Evolutionary conservation across 2,113 vertebrate genomes (phyloP), one percentile per base, ranked within the genome.

Genomic region (Onychostoma macrolepis): DNA sequence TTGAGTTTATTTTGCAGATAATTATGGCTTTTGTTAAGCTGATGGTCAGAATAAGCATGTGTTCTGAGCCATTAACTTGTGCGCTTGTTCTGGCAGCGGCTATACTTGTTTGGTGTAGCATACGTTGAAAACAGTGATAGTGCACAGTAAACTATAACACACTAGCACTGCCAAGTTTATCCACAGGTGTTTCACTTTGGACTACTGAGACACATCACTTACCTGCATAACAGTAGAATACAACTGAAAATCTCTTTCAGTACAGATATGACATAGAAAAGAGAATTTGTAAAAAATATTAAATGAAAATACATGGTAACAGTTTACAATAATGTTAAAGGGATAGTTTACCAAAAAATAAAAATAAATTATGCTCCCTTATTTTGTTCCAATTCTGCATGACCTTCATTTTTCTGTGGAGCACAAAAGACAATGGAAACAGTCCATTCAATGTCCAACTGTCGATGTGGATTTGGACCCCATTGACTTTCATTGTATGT

Each of bases 1-100:
- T 90, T 74, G 48, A 90, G 91, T 93, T 94, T 89, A 94, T 94
- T 95, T 92, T 93, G 90, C 88, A 90, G 90, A 92, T 94, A 93
- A 95, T 95, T 94, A 91, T 89, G 91, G 92, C 90, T 90, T 94
- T 94, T 93, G 93, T 94, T 94, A 90, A 83, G 87, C 87, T n/a
- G 92, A 94, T 94, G 88, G 90, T 87, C 75, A 91, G 92, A 93
- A 94, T 95, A 94, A 94, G 92, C 91, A 79, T 33, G n/a, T 38
- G 92, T 93, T 94, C 90, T 91, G 85, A 94, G 90, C 90, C 92
- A 93, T 94, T 93, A 95, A 91, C 90, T 86, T 53, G 85, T 87
- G 33, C 90, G 93, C 91, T 93, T 93, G 90, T 92, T 92, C 91
- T 93, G 93, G 94, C 92, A 93, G 33, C 30, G 56, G 28, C 33